Evolutionary conservation across 1,140 invertebrate species (phyloP).

Genomic region (Psix sp.): DNA sequence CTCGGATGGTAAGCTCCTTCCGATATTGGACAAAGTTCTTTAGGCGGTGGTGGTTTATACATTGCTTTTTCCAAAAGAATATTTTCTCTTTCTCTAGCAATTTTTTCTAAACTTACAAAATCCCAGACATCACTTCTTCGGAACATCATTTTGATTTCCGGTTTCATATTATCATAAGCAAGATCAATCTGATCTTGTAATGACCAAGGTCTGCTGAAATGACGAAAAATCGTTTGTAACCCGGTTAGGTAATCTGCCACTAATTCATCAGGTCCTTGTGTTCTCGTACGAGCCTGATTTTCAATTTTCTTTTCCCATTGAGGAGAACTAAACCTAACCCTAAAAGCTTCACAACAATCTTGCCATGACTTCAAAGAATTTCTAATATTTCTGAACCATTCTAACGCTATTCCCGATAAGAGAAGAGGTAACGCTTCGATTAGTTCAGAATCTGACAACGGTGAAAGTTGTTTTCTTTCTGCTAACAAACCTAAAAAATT

Average conservation of each 20-base stretch:
- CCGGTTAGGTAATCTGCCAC: constrained; percentile 5
- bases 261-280: constrained; percentile 12
- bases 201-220: constrained; percentile 4
- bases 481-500: background rate
- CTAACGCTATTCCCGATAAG: constrained; percentile 6
- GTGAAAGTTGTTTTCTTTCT: constrained; percentile 3
- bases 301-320: constrained; percentile 2
- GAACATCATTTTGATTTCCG: constrained; percentile 12
- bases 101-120: constrained; percentile 1
- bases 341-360: background rate
- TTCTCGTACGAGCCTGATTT: constrained; percentile 9
- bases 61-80: background rate
- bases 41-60: constrained; percentile 6
- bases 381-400: constrained; percentile 6
- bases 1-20: constrained; percentile 9
- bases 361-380: background rate
- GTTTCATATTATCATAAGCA: constrained; percentile 13
- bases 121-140: background rate
- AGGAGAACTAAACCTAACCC: constrained; percentile 5
- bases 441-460: constrained; percentile 4
- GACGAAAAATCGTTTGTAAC: constrained; percentile 8
- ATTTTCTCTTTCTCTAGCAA: constrained; percentile 5
- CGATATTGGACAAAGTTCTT: constrained; percentile 4
- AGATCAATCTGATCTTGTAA: constrained; percentile 9
- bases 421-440: background rate